Conservation (phyloP, 2,888 invertebrate species). For the Zootermopsis nevadensis region DNA sequence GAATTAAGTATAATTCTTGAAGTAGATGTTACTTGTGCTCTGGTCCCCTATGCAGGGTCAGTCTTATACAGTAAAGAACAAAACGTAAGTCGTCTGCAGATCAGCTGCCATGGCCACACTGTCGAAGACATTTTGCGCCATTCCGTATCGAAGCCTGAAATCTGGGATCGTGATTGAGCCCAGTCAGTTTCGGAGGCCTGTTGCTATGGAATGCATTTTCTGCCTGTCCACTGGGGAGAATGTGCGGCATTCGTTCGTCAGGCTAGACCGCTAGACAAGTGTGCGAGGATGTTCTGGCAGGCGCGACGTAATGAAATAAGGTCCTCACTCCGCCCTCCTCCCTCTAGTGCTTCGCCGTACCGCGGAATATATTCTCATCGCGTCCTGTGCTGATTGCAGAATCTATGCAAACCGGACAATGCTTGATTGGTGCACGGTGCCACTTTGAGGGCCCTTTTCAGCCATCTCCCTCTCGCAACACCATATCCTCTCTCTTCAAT, state of each 20-base stretch:
- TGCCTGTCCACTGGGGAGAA: not conserved
- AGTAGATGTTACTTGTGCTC: too few relatives aligned
- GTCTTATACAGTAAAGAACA: too few relatives aligned
- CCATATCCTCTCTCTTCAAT: not conserved
- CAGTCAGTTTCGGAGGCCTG: not conserved
- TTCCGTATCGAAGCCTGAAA: conserved; percentile 1
- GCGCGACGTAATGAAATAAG: conserved; percentile 29
- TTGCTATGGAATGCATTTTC: not conserved
- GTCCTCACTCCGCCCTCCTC: not conserved
- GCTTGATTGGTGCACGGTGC: conserved; percentile 25
- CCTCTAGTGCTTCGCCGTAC: too few relatives aligned
- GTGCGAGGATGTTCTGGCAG: not conserved
- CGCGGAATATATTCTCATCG: not conserved
- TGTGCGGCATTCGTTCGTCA: not conserved
- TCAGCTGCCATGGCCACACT: too few relatives aligned
- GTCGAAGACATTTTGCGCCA: not conserved
- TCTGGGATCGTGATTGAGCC: not conserved
- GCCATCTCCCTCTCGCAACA: not conserved
- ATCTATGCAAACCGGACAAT: conserved; percentile 41
- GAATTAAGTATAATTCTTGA: too few relatives aligned
- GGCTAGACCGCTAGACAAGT: not conserved
- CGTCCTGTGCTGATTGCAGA: conserved; percentile 36
- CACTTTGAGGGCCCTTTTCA: conserved; percentile 24
- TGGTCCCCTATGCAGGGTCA: too few relatives aligned
- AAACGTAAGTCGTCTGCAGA: too few relatives aligned